These are phyloP conservation scores for Zaprionus inermis DNA, from an alignment of 1,140 invertebrate genomes.

Conservation along the genomic window DNA sequence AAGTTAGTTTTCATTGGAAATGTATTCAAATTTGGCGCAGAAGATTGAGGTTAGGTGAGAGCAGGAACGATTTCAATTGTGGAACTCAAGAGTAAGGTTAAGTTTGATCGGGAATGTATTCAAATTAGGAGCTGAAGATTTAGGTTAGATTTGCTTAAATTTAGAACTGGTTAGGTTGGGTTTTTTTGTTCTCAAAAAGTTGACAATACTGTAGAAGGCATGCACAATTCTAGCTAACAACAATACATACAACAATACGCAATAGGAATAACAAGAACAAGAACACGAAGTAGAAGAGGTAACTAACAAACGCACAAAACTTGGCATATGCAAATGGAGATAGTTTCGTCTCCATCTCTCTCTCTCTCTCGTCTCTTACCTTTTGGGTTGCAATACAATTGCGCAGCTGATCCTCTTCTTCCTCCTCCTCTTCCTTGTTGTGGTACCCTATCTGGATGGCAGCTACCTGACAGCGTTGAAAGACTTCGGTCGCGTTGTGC, in stretches of 20 bases:
- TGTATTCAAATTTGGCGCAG: background rate
- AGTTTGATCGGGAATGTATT: background rate
- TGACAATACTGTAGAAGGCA: constrained; percentile 68
- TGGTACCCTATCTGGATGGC: constrained; percentile 60
- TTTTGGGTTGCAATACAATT: constrained; percentile 82
- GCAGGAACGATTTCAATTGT: background rate
- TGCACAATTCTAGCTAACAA: constrained; percentile 47
- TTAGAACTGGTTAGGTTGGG: constrained; percentile 39
- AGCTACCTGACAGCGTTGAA: constrained; percentile 61
- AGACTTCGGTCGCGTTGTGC: constrained; percentile 42
- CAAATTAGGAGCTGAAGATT: constrained; percentile 20
- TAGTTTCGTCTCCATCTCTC: background rate
- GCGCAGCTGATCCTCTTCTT: constrained; percentile 66
- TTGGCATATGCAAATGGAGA: constrained; percentile 49
- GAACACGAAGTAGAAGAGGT: constrained; percentile 27
- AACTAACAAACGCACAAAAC: constrained; percentile 41
- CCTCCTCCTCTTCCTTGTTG: constrained; percentile 13
- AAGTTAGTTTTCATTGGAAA: background rate
- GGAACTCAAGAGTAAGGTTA: background rate
- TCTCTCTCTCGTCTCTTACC: constrained; percentile 48
- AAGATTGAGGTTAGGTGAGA: background rate
- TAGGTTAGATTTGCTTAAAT: background rate
- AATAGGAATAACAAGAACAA: constrained; percentile 36
- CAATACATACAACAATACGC: constrained; percentile 25
- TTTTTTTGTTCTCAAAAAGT: constrained; percentile 44